Base-by-base conservation (phyloP, 2,888 invertebrate species). In the Cyaniris semiargus region DNA sequence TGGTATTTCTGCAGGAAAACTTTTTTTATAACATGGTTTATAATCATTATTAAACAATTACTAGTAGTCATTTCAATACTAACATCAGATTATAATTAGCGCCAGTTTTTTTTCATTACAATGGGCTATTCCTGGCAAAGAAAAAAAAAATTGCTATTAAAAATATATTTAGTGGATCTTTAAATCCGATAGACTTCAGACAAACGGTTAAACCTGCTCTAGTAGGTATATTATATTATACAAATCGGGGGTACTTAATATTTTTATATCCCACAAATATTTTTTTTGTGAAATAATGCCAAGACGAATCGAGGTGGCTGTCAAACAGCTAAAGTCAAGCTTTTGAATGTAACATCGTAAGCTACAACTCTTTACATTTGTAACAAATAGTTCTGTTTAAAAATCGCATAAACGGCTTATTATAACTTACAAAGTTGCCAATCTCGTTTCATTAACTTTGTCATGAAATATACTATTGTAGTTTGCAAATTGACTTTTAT, bases 331-430 rank as follows among this genome's bases (percentile, higher is more conserved):
- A 53, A 53, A 53, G 48, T 53, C 15, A 1, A 5, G 53, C 18
- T 44, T 44, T 44, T 44, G 3, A 44, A 3, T 44, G 10, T 10
- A 44, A 44, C 0, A 3, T 44, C 10, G 3, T 44, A 44, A 44
- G 10, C 10, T 3, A 44, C 44, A 44, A 44, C 44, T 38, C 7
- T 38, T 38, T 10, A 38, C 10, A 44, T 53, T 53, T 53, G 18
- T 53, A 53, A 53, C 53, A 53, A 53, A 53, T 53, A 53, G 18
- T 48, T 15, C 13, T 66, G 80, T 70, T 21, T 70, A 56, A 56
- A 58, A 66, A 70, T 72, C 21, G 27, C 7, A 72, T 13, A 70
- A n/a, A 31, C 18, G 34, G n/a, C 18, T 31, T 31, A 31, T 70
- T 6, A 34, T 34, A 34, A 70, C 1, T 27, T 34, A 70, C 70